phyloP scores from a whole-genome alignment of 2,797 vertebrate species.

The Ceryle rudis region DNA sequence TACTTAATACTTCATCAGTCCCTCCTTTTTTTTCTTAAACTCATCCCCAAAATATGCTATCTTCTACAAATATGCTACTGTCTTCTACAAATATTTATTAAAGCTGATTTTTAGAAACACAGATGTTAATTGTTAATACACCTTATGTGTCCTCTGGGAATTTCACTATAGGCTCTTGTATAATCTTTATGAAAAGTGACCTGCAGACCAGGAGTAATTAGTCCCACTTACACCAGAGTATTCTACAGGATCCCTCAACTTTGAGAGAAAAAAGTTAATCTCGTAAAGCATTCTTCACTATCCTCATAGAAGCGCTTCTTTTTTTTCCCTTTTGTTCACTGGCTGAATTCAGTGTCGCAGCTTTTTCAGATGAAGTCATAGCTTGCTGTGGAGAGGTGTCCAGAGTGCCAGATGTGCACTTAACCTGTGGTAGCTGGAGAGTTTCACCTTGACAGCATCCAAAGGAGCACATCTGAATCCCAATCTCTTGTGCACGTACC shows the following conservation, averaged over 20 bases:
- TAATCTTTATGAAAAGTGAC: neutral
- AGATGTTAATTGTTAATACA: neutral
- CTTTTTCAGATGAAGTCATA: neutral
- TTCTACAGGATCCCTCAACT: neutral
- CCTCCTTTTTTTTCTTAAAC: neutral
- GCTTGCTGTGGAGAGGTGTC: neutral
- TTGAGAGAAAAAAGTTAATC: neutral
- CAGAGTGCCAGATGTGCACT: neutral
- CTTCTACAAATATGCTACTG: neutral
- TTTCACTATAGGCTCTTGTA: neutral
- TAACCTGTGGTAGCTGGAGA: accelerated
- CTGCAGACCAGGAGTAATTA: neutral
- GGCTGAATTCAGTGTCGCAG: neutral
- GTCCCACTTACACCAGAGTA: neutral
- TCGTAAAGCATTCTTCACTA: neutral
- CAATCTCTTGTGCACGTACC: neutral
- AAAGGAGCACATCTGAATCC: neutral
- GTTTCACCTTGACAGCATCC: neutral
- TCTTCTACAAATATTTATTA: neutral
- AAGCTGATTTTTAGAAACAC: neutral
- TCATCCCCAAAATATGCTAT: neutral
- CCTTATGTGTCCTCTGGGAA: neutral
- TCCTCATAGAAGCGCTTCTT: neutral
- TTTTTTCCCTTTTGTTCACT: neutral
- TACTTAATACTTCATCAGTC: neutral